A percentile compares a stretch with the other conserved stretches of the same genome.
Evolutionary conservation across 2,113 vertebrate genomes (phyloP).

Genomic region (Aythya baeri): DNA sequence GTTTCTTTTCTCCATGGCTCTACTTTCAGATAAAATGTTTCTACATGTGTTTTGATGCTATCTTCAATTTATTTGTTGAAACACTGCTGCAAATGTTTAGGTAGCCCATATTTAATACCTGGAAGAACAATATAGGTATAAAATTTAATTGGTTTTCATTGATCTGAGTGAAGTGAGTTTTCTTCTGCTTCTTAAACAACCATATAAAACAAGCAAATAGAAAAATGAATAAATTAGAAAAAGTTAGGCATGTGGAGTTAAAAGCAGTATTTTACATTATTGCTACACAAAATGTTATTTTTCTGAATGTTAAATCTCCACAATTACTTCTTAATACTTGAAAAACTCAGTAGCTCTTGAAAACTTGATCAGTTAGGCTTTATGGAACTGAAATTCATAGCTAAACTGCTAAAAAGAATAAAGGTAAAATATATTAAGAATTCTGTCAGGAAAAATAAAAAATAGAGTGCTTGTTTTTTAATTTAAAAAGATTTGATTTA

Average conservation of each 20-base stretch:
- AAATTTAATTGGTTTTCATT: not conserved
- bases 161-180: not conserved
- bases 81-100: not conserved
- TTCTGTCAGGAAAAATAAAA: not conserved
- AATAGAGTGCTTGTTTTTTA: not conserved
- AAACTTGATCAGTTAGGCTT: not conserved
- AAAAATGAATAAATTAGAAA: not conserved
- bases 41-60: not conserved
- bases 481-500: not conserved
- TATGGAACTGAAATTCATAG: not conserved
- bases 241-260: not conserved
- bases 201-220: not conserved
- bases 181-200: not conserved
- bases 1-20: not conserved
- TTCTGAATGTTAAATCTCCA: not conserved
- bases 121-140: not conserved
- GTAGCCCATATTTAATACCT: not conserved
- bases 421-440: not conserved
- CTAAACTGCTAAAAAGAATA: not conserved
- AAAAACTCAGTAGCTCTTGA: not conserved
- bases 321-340: not conserved
- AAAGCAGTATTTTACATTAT: not conserved
- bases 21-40: not conserved
- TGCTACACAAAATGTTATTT: not conserved
- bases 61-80: not conserved